Percentiles rank a stretch among this genome's conserved stretches.
These are phyloP conservation scores for Archips crataeganus DNA, from an alignment of 2,888 invertebrate genomes.

Conservation along the genomic window DNA sequence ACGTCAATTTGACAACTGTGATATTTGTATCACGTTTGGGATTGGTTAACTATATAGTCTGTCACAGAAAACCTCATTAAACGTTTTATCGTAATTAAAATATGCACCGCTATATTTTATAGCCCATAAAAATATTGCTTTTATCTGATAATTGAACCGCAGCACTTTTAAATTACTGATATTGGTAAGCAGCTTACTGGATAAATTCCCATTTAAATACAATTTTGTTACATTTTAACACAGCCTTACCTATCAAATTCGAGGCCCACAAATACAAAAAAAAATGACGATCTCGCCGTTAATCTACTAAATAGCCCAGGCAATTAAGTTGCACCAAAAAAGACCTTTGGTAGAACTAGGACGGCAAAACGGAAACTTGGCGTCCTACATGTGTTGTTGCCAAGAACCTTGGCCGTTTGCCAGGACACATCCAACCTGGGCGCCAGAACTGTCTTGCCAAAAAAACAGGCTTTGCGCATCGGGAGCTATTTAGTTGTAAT, in stretches of 20 bases:
- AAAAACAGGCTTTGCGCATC: conserved; percentile 40
- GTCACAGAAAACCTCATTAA: no score
- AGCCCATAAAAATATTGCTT: no score
- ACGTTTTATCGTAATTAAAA: neutral
- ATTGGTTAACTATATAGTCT: no score
- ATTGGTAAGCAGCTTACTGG: no score
- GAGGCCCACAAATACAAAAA: neutral
- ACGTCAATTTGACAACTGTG: no score
- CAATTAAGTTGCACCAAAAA: conserved; percentile 46
- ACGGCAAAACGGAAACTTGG: conserved; percentile 64
- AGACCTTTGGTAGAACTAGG: conserved; percentile 54
- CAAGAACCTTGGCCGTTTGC: conserved; percentile 69
- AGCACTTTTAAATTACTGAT: no score
- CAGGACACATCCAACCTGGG: conserved; percentile 57
- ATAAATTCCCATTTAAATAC: no score
- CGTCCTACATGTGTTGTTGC: conserved; percentile 70
- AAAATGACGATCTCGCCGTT: neutral
- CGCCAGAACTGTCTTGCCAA: conserved; percentile 44
- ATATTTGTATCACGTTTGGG: no score
- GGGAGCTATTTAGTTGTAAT: conserved; percentile 26
- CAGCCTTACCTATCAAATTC: neutral
- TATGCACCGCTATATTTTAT: neutral
- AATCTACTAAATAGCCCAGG: conserved; percentile 35
- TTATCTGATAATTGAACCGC: no score
- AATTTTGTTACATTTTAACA: no score